phyloP scores from a whole-genome alignment of 2,113 vertebrate species.

The Formicarius rufipectus region DNA sequence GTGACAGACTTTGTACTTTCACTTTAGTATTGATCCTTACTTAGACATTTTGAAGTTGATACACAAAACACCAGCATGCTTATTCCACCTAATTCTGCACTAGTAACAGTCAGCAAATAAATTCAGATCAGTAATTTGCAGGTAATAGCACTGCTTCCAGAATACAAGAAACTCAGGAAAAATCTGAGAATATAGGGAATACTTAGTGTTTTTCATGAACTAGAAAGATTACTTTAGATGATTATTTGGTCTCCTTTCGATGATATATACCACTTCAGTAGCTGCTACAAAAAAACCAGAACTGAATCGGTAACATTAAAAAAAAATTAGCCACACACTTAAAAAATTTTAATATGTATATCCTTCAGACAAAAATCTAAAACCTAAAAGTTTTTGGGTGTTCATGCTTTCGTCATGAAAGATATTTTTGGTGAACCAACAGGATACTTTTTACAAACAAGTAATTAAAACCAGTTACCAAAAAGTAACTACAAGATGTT shows the following conservation, averaged over 20 bases:
- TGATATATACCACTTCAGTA: not conserved
- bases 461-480: conserved; percentile 20
- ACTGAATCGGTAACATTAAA: not conserved
- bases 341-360: not conserved
- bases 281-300: not conserved
- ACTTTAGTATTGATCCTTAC: not conserved
- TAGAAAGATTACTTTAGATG: not conserved
- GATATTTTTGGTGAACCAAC: not conserved
- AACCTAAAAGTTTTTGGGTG: not conserved
- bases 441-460: not conserved
- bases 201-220: not conserved
- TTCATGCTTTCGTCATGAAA: not conserved
- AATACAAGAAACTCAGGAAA: not conserved
- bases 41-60: not conserved
- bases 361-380: not conserved
- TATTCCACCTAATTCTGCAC: not conserved
- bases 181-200: not conserved
- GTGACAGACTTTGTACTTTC: not conserved
- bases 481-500: conserved; percentile 41
- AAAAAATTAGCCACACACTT: not conserved
- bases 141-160: not conserved
- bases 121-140: not conserved
- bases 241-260: not conserved
- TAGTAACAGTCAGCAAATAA: not conserved
- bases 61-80: not conserved